phyloP scores from a whole-genome alignment of 2,888 invertebrate species.

The Dascillus cervinus region DNA sequence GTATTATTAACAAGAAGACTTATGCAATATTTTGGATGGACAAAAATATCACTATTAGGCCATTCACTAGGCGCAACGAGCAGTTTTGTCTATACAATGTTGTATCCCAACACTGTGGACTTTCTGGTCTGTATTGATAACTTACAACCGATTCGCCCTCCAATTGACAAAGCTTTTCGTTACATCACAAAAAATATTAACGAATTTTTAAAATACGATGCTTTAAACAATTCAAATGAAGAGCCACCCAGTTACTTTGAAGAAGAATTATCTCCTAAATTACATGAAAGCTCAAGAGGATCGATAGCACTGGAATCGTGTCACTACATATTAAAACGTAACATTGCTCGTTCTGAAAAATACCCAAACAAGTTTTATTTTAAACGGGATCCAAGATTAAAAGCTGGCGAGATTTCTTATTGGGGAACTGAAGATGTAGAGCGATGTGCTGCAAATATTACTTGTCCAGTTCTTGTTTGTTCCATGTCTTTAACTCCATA shows the following conservation, averaged over 20 bases:
- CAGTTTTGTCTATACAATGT: slow-evolving; percentile 51
- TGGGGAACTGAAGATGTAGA: slow-evolving; percentile 3
- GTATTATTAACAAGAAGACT: too few relatives aligned
- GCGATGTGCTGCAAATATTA: slow-evolving; percentile 1
- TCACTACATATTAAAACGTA: slow-evolving; percentile 48
- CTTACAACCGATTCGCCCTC: too few relatives aligned
- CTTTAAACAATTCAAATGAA: slow-evolving; percentile 26
- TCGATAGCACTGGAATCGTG: slow-evolving; percentile 50
- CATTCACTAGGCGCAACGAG: slow-evolving; percentile 64
- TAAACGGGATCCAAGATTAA: slow-evolving; percentile 56
- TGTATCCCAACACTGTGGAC: slow-evolving; percentile 55
- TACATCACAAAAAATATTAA: slow-evolving; percentile 41
- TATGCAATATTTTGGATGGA: slow-evolving; percentile 59
- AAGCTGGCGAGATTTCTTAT: slow-evolving; percentile 46
- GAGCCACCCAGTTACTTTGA: slow-evolving; percentile 52
- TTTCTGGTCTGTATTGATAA: slow-evolving; percentile 52
- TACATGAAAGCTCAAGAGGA: slow-evolving; percentile 47
- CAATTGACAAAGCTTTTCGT: too few relatives aligned
- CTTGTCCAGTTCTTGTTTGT: slow-evolving; percentile 6
- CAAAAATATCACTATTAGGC: slow-evolving; percentile 57
- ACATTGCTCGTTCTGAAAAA: slow-evolving; percentile 44
- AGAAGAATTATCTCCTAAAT: slow-evolving; percentile 50
- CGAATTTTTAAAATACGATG: slow-evolving; percentile 42
- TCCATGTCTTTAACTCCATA: too few relatives aligned
- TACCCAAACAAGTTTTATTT: slow-evolving; percentile 54